phyloP scores from a whole-genome alignment of 2,888 invertebrate genomes.

The Synanthedon andrenaeformis region DNA sequence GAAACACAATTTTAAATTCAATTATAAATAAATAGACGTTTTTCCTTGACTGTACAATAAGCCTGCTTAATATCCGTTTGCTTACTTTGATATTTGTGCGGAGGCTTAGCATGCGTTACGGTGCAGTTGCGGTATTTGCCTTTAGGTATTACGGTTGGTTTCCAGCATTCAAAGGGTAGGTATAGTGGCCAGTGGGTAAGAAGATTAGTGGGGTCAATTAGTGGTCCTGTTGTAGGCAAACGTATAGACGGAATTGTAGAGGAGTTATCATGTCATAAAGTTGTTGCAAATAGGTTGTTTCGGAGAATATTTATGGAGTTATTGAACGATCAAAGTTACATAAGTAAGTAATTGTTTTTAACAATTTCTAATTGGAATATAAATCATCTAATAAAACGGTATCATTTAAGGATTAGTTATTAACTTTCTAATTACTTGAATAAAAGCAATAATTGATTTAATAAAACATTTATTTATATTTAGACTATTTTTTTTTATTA shows the following conservation, averaged over 20 bases:
- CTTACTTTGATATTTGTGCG: slow-evolving; percentile 56
- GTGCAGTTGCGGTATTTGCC: slow-evolving; percentile 33
- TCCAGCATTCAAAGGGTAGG: slow-evolving; percentile 33
- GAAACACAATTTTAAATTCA: not conserved
- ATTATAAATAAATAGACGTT: slow-evolving; percentile 5
- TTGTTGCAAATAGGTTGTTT: not conserved
- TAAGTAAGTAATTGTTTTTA: too few relatives aligned
- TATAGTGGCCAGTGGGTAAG: slow-evolving; percentile 27
- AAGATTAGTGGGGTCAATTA: slow-evolving; percentile 48
- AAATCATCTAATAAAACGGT: too few relatives aligned
- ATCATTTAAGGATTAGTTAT: too few relatives aligned
- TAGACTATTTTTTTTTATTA: too few relatives aligned
- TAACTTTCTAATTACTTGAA: too few relatives aligned
- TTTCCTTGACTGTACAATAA: slow-evolving; percentile 27
- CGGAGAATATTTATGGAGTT: not conserved
- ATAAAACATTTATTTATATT: too few relatives aligned
- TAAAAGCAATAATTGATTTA: too few relatives aligned
- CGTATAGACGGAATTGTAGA: slow-evolving; percentile 9
- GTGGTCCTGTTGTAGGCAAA: slow-evolving; percentile 20
- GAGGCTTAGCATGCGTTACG: slow-evolving; percentile 39
- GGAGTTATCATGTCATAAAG: not conserved
- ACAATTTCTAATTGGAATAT: too few relatives aligned
- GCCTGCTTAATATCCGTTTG: slow-evolving; percentile 52
- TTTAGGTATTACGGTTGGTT: slow-evolving; percentile 21
- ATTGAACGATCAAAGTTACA: too few relatives aligned